Evolutionary conservation across 1,140 invertebrate species (phyloP), one percentile per base, ranked within the genome.

Genomic region (Nymphalis io): DNA sequence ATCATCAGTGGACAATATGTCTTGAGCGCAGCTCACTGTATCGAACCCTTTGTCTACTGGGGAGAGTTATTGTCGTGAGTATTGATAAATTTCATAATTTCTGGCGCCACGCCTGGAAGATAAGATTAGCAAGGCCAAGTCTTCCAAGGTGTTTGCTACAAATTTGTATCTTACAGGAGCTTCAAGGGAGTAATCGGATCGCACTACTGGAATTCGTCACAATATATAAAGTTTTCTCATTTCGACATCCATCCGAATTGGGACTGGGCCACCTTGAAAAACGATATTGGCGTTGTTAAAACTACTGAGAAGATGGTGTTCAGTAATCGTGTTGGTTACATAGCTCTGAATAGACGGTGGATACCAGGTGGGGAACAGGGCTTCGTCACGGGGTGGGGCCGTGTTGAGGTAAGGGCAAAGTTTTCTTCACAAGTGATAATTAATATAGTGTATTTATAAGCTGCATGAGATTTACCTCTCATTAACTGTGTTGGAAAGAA

Each of bases 1-100:
- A 74, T 83, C 21, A 67, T 87, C 5, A 73, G 68, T 0, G 21
- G 16, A 0, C 27, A 51, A 1, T 63, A 72, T 42, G 57, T 84
- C 0, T 60, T 88, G 20, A 83, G 80, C 1, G 84, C 86, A 0
- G 81, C 83, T 1, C 84, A 87, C 44, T 85, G 84, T 46, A 70
- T 84, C n/a, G 76, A 81, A 1, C 63, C 75, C 10, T 67, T 71
- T 33, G 58, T 82, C 3, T 16, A 53, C 12, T 66, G 74, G 64
- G 79, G 75, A 11, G 13, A 73, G 6, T 55, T 84, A 1, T 16
- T 68, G 1, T 46, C 62, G 84, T 86, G 68, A 83, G 81, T 75
- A 63, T 53, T 38, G n/a, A 18, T 20, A 1, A 21, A 59, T 44
- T 44, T 3, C 1, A 13, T 44, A 44, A 44, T n/a, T n/a, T n/a